Evolutionary conservation across 2,113 vertebrate species (phyloP), one percentile per base, ranked within the genome.

Genomic region (Antechinus stuartii): DNA sequence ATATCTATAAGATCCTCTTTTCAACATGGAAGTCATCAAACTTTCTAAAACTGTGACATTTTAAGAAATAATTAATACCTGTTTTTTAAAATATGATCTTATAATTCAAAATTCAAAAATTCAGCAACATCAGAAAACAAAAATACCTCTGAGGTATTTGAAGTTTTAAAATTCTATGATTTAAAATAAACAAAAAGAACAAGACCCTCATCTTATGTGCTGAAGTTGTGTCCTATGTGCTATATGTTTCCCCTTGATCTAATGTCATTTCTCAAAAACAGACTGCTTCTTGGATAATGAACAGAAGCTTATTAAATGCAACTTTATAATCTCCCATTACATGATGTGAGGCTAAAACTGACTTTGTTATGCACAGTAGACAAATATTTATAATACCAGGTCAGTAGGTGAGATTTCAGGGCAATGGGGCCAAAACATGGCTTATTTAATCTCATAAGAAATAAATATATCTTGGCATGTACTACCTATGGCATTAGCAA

Each of bases 381-480:
- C 16, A 84, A 42, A 42, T 84, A 84, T 84, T 84, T 84, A 84
- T n/a, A 84, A 22, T 23, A 23, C 16, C 25, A 91, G 84, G 50
- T 92, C 22, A 50, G 10, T 68, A 92, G 12, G 3, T 46, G 2
- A 95, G 12, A 22, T 0, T 53, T 93, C 19, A 19, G 42, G 55
- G 55, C 54, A 90, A 46, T 92, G 56, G 90, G 10, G 16, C 91
- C 92, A 89, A 16, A 91, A 47, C 2, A 25, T 49, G 6, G 11
- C 57, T 10, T 30, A 91, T 16, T 30, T 84, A 84, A 22, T 68
- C 61, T 52, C 47, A 94, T 35, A 57, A 46, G 46, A 96, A 76
- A 94, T 93, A 93, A 94, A 93, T 92, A 68, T 53, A 23, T 30
- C 91, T 95, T 94, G 68, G 16, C 55, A 46, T 42, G 93, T 46